These are phyloP conservation scores for Callopanchax toddi DNA, from an alignment of 2,113 vertebrate species.

Conservation along the genomic window DNA sequence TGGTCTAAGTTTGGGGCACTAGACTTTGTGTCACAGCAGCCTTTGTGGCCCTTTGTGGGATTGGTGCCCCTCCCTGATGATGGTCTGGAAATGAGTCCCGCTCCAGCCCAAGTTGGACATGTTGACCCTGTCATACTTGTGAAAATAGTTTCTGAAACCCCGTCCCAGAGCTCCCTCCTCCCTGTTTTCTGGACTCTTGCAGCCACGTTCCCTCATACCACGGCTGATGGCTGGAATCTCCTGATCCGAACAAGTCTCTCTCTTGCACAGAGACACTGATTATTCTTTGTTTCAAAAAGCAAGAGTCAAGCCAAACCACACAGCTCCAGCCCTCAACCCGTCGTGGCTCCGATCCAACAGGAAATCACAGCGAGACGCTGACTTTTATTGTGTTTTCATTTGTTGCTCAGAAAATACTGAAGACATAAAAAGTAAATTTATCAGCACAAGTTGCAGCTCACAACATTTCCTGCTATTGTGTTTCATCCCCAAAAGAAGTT, in stretches of 20 bases:
- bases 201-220: slow-evolving; percentile 22
- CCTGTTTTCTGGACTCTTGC: slow-evolving; percentile 6
- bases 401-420: slow-evolving; percentile 6
- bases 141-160: not conserved
- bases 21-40: too few relatives aligned
- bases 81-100: too few relatives aligned
- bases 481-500: slow-evolving; percentile 14
- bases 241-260: slow-evolving; percentile 1
- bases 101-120: too few relatives aligned
- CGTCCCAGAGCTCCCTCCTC: not conserved
- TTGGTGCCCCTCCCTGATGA: too few relatives aligned
- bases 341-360: slow-evolving; percentile 1
- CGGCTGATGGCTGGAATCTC: slow-evolving; percentile 35
- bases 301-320: not conserved
- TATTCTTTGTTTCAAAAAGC: slow-evolving; percentile 16
- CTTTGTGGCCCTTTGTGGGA: too few relatives aligned
- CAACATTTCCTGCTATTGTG: slow-evolving; percentile 55
- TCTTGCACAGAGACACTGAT: slow-evolving; percentile 17
- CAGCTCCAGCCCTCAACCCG: not conserved
- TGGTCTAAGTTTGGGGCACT: too few relatives aligned
- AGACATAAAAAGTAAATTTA: slow-evolving; percentile 13
- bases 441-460: slow-evolving; percentile 10
- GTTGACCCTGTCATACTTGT: too few relatives aligned
- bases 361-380: slow-evolving; percentile 18
- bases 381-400: slow-evolving; percentile 38